A percentile compares a stretch with the other conserved stretches of the same genome.
These are phyloP conservation scores for Oasisia sp. DNA, from an alignment of 2,888 invertebrate species.

Conservation along the genomic window DNA sequence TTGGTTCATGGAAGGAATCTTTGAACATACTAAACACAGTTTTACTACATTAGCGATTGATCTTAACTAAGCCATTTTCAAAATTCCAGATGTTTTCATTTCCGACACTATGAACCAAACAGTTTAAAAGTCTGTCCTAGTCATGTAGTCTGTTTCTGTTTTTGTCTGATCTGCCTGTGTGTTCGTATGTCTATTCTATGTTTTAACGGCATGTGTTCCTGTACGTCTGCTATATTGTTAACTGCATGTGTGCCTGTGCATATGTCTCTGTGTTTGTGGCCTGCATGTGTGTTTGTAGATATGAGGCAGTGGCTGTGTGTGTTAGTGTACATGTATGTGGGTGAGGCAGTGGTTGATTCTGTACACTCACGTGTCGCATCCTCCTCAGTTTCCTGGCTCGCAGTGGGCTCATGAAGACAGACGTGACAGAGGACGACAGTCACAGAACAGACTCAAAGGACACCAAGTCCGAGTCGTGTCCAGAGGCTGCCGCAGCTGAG, in stretches of 20 bases:
- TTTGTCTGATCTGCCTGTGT: too few species aligned
- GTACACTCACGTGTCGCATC: neutral
- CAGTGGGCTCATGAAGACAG: constrained; percentile 17
- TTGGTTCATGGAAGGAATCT: neutral
- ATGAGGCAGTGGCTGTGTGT: too few species aligned
- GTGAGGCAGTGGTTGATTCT: neutral
- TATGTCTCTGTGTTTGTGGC: too few species aligned
- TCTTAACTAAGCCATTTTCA: neutral
- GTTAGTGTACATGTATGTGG: neutral
- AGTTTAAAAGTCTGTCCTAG: neutral
- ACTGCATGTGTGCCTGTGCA: too few species aligned
- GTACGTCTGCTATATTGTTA: too few species aligned
- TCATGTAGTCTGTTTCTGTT: too few species aligned
- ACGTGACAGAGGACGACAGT: neutral
- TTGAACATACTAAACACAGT: neutral
- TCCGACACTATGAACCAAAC: neutral
- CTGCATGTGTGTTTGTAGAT: too few species aligned
- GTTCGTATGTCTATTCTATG: too few species aligned
- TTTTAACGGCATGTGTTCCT: too few species aligned
- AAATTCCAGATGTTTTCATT: neutral
- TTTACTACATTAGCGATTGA: neutral
- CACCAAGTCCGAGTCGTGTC: neutral
- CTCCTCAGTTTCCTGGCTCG: neutral
- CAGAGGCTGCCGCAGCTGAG: neutral
- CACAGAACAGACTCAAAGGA: neutral